Evolutionary conservation across 2,888 invertebrate species (phyloP).

Genomic region (Dryocosmus kuriphilus): DNA sequence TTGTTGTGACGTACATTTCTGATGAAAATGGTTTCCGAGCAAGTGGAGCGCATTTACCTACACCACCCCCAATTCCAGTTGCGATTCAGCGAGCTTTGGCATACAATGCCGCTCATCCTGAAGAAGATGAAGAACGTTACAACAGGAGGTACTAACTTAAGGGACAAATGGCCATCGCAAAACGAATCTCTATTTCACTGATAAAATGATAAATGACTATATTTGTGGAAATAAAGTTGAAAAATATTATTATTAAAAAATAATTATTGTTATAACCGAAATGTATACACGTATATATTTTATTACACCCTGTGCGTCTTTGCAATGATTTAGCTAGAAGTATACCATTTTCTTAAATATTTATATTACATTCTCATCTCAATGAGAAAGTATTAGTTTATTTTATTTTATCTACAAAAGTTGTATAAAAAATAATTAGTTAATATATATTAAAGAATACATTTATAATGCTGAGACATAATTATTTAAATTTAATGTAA

Average conservation of each 20-base stretch:
- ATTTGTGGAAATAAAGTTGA: constrained; percentile 13
- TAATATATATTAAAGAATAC: no score
- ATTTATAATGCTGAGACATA: no score
- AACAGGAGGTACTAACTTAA: constrained; percentile 50
- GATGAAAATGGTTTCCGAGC: constrained; percentile 86
- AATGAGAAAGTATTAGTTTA: no score
- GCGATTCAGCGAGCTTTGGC: constrained; percentile 86
- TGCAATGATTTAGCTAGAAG: background rate
- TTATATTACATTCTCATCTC: no score
- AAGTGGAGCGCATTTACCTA: constrained; percentile 87
- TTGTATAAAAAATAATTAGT: no score
- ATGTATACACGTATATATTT: background rate
- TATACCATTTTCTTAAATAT: background rate
- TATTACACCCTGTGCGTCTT: background rate
- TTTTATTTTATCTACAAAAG: no score
- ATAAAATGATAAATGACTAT: background rate
- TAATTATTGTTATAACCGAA: constrained; percentile 15
- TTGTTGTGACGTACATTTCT: constrained; percentile 83
- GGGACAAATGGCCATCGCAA: constrained; percentile 8
- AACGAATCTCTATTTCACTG: background rate
- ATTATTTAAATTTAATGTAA: no score
- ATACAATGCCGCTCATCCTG: constrained; percentile 79
- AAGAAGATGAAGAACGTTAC: constrained; percentile 71
- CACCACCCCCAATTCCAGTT: constrained; percentile 89
- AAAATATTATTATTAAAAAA: constrained; percentile 12